Conservation (phyloP, 2,113 vertebrate genomes). For the Ciconia boyciana region DNA sequence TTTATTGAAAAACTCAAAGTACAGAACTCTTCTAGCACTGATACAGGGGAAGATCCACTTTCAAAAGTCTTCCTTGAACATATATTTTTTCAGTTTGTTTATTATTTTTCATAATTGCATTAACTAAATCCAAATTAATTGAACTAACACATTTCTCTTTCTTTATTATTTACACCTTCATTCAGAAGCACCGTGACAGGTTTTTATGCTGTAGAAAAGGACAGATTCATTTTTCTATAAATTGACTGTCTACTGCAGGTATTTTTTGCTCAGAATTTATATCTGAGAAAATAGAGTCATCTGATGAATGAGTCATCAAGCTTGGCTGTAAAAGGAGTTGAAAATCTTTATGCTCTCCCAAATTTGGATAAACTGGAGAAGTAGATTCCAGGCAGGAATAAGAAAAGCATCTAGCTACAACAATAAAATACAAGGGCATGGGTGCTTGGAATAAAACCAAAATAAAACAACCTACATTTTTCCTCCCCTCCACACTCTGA, state of each 20-base stretch:
- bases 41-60: neutral
- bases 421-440: neutral
- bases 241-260: neutral
- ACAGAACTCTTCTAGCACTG: neutral
- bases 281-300: constrained; percentile 15
- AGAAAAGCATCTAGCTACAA: neutral
- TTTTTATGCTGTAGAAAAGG: neutral
- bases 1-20: neutral
- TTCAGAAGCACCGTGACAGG: neutral
- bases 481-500: neutral
- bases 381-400: neutral
- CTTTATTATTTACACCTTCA: neutral
- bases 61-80: neutral
- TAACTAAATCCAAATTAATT: neutral
- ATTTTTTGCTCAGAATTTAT: neutral
- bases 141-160: neutral
- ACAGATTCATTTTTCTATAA: neutral
- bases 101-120: neutral
- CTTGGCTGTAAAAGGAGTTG: neutral
- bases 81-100: neutral
- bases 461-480: neutral
- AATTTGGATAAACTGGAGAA: neutral
- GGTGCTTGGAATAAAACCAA: neutral
- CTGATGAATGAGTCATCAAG: constrained; percentile 28
- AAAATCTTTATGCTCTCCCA: neutral